Percentiles rank a stretch among this genome's conserved stretches.
phyloP scores from a whole-genome alignment of 2,113 vertebrate species.

The Procavia capensis region DNA sequence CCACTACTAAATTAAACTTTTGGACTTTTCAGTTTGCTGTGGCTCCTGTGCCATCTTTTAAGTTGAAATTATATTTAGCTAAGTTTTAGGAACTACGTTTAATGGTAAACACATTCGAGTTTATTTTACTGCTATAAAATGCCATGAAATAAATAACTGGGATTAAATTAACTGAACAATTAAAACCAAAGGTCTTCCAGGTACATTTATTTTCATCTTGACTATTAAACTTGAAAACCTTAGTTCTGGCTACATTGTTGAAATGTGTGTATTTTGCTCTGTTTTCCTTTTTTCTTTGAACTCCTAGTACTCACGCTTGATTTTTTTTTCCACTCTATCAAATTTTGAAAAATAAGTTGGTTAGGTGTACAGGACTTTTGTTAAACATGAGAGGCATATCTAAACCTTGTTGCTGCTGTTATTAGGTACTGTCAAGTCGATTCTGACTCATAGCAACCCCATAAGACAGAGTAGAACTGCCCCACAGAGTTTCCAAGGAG shows the following conservation, averaged over 20 bases:
- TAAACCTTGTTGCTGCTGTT: too few relatives aligned
- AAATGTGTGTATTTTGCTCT: background rate
- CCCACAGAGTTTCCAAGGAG: too few relatives aligned
- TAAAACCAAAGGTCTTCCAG: background rate
- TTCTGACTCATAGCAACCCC: too few relatives aligned
- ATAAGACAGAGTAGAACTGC: too few relatives aligned
- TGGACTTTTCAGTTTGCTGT: conserved; percentile 58
- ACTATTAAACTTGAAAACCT: conserved; percentile 18
- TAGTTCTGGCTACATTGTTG: background rate
- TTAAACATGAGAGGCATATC: background rate
- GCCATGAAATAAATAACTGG: conserved; percentile 39
- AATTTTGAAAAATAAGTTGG: conserved; percentile 6
- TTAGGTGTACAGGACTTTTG: background rate
- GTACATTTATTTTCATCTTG: background rate
- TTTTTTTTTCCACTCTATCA: background rate
- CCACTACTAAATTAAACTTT: conserved; percentile 35
- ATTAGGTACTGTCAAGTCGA: too few relatives aligned
- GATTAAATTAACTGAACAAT: background rate
- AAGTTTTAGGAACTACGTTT: conserved; percentile 80
- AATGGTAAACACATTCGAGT: conserved; percentile 46
- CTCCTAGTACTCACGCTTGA: background rate
- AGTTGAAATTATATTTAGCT: conserved; percentile 70
- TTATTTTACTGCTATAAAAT: conserved; percentile 31
- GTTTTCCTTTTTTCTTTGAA: conserved; percentile 14
- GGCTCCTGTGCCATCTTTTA: conserved; percentile 67